phyloP scores from a whole-genome alignment of 1,140 invertebrate genomes.

The Campoletis sonorensis region DNA sequence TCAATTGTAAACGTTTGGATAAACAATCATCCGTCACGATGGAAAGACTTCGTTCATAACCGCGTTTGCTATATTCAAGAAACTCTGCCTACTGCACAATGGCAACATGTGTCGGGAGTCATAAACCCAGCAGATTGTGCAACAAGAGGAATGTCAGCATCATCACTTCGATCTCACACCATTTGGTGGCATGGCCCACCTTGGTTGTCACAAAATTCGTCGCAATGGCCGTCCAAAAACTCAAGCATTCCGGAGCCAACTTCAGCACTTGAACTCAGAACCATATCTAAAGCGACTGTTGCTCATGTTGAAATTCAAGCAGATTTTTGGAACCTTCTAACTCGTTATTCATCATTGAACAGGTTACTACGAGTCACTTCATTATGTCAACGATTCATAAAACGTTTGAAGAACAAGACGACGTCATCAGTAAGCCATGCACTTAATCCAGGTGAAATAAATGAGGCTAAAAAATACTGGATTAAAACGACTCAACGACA shows the following conservation, averaged over 20 bases:
- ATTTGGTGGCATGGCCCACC: conserved; percentile 47
- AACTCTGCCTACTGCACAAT: conserved; percentile 41
- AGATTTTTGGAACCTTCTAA: conserved; percentile 24
- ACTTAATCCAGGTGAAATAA: neutral
- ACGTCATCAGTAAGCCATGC: neutral
- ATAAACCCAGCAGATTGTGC: conserved; percentile 62
- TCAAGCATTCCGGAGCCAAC: neutral
- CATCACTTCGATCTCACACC: neutral
- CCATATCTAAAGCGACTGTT: conserved; percentile 7
- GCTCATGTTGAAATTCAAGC: neutral
- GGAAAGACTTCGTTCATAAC: conserved; percentile 58
- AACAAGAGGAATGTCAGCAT: conserved; percentile 51
- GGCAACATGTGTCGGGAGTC: conserved; percentile 54
- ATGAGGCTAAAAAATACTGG: neutral
- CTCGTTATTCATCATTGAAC: neutral
- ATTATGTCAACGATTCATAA: neutral
- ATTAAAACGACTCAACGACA: neutral
- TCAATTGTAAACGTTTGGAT: neutral
- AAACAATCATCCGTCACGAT: conserved; percentile 21
- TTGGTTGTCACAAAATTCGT: conserved; percentile 14
- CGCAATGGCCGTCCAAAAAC: neutral
- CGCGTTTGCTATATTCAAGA: conserved; percentile 59
- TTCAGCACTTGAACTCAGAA: conserved; percentile 11
- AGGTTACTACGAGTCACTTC: neutral
- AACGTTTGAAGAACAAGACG: neutral